Evolutionary conservation across 2,113 vertebrate genomes (phyloP).

Genomic region (Chionodraco myersi): DNA sequence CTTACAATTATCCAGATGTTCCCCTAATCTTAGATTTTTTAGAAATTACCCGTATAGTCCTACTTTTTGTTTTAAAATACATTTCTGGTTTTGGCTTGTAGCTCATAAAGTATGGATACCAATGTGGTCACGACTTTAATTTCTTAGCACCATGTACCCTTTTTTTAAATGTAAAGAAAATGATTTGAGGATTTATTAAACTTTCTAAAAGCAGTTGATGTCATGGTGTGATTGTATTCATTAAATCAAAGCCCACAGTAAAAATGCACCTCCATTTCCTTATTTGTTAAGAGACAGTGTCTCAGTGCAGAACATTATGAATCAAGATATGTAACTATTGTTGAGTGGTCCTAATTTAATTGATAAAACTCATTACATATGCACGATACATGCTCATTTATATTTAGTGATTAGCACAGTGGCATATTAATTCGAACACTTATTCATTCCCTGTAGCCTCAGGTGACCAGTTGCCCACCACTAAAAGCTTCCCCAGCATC

Average conservation of each 20-base stretch:
- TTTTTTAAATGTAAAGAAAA: not conserved
- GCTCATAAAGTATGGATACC: not conserved
- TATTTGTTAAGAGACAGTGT: no score
- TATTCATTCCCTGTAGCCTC: constrained; percentile 18
- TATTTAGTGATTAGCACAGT: not conserved
- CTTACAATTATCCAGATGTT: not conserved
- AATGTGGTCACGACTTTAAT: not conserved
- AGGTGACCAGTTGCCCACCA: constrained; percentile 15
- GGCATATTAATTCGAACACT: not conserved
- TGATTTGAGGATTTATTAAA: not conserved
- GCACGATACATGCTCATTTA: not conserved
- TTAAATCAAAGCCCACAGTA: not conserved
- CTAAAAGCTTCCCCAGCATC: constrained; percentile 31
- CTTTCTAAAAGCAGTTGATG: not conserved
- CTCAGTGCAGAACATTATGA: not conserved
- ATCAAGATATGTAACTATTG: not conserved
- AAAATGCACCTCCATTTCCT: not conserved
- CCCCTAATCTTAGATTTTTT: not conserved
- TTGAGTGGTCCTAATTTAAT: not conserved
- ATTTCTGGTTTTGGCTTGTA: not conserved
- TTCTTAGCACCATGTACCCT: not conserved
- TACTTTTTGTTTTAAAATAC: not conserved
- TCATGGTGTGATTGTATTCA: not conserved
- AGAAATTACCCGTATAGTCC: not conserved
- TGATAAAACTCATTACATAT: not conserved